Evolutionary conservation across 2,797 vertebrate genomes (phyloP).

Genomic region (Echiichthys vipera): DNA sequence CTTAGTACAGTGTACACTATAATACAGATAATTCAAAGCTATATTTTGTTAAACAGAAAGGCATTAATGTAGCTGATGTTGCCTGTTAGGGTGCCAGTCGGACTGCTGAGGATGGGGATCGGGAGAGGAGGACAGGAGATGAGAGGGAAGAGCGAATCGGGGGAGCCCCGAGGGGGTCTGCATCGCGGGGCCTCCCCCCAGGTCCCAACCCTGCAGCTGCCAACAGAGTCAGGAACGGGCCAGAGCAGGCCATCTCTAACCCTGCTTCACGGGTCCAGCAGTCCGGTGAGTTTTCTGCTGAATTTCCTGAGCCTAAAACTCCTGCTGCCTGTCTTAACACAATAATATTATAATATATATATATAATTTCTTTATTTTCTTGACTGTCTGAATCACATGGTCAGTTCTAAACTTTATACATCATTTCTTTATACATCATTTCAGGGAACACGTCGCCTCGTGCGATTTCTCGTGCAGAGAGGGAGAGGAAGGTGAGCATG

Average conservation of each 20-base stretch:
- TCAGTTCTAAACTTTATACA: not conserved
- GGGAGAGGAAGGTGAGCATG: conserved; percentile 98
- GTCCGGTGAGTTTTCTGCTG: conserved; percentile 86
- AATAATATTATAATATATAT: not conserved
- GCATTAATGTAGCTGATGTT: conserved; percentile 1
- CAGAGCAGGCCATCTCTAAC: conserved; percentile 92
- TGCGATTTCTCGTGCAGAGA: conserved; percentile 94
- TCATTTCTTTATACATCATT: not conserved
- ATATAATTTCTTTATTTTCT: not conserved
- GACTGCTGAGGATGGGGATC: conserved; percentile 92
- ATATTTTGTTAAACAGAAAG: not conserved
- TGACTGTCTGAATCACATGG: not conserved
- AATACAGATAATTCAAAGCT: not conserved
- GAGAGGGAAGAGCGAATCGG: conserved; percentile 94
- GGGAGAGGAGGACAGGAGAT: conserved; percentile 89
- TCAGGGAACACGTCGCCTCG: conserved; percentile 95
- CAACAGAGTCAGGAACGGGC: conserved; percentile 92
- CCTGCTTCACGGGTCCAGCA: conserved; percentile 93
- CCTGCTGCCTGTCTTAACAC: not conserved
- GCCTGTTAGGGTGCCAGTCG: conserved; percentile 90
- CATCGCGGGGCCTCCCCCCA: conserved; percentile 88
- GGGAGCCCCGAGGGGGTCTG: conserved; percentile 90
- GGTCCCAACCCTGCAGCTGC: conserved; percentile 89
- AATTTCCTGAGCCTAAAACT: not conserved
- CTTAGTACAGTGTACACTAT: not conserved